phyloP scores from a whole-genome alignment of 1,140 invertebrate species.

The Lordiphosa stackelbergi region DNA sequence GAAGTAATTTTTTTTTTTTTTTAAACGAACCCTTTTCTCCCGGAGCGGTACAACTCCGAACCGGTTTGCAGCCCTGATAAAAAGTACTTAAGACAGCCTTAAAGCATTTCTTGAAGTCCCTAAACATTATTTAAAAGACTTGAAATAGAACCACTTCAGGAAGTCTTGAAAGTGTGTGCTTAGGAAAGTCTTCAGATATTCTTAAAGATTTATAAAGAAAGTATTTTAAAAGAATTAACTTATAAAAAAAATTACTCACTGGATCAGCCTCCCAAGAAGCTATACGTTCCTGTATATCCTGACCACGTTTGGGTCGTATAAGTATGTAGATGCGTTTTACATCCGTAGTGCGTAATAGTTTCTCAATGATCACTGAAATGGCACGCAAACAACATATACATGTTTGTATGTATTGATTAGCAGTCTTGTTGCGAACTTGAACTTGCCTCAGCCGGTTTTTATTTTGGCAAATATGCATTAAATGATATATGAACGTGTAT shows the following conservation, averaged over 20 bases:
- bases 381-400: neutral
- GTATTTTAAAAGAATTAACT: neutral
- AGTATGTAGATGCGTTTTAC: slow-evolving; percentile 86
- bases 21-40: no score
- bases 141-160: no score
- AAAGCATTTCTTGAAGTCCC: no score
- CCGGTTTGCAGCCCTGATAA: no score
- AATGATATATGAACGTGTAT: slow-evolving; percentile 2
- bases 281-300: slow-evolving; percentile 82
- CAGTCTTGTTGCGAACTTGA: slow-evolving; percentile 9
- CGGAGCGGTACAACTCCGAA: no score
- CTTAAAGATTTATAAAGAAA: neutral
- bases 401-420: no score
- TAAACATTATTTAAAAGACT: no score
- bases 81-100: no score
- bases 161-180: no score
- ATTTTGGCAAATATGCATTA: slow-evolving; percentile 7
- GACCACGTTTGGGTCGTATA: slow-evolving; percentile 86
- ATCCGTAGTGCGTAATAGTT: slow-evolving; percentile 86
- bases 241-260: slow-evolving; percentile 35
- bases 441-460: slow-evolving; percentile 22
- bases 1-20: no score
- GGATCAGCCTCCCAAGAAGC: slow-evolving; percentile 81
- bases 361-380: slow-evolving; percentile 85
- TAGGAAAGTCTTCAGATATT: no score